Percentiles rank a stretch among this genome's conserved stretches.
Conservation (phyloP, 2,888 invertebrate genomes). For the Coenonympha arcania region DNA sequence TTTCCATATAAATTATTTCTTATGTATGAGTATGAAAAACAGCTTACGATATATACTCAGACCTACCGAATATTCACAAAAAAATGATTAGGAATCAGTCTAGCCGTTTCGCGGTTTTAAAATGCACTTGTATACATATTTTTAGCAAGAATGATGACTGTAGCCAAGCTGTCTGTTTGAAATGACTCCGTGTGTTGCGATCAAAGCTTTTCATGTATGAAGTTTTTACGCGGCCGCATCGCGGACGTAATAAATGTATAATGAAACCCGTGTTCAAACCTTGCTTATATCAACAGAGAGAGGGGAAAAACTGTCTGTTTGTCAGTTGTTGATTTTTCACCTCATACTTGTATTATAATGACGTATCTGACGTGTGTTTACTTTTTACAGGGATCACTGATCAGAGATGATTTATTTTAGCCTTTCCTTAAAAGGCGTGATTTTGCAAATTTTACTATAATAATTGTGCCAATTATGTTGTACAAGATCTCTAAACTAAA, state of each 20-base stretch:
- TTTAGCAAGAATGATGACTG: conserved; percentile 3
- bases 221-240: conserved; percentile 18
- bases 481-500: too few relatives aligned
- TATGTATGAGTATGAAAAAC: too few relatives aligned
- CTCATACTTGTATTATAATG: too few relatives aligned
- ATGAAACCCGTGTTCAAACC: conserved; percentile 12
- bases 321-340: conserved; percentile 9
- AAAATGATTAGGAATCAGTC: too few relatives aligned
- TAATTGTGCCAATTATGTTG: too few relatives aligned
- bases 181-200: conserved; percentile 22
- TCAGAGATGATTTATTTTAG: background rate
- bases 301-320: conserved; percentile 4
- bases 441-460: too few relatives aligned
- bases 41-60: too few relatives aligned
- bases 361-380: background rate
- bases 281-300: conserved; percentile 20
- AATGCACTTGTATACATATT: too few relatives aligned
- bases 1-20: too few relatives aligned
- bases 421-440: too few relatives aligned
- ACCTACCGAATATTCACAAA: too few relatives aligned
- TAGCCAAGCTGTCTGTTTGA: conserved; percentile 20
- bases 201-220: conserved; percentile 22
- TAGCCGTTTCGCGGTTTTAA: too few relatives aligned
- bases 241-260: conserved; percentile 22
- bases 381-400: background rate